Evolutionary conservation across 2,113 vertebrate species (phyloP).

Genomic region (Lophotis ruficrista): DNA sequence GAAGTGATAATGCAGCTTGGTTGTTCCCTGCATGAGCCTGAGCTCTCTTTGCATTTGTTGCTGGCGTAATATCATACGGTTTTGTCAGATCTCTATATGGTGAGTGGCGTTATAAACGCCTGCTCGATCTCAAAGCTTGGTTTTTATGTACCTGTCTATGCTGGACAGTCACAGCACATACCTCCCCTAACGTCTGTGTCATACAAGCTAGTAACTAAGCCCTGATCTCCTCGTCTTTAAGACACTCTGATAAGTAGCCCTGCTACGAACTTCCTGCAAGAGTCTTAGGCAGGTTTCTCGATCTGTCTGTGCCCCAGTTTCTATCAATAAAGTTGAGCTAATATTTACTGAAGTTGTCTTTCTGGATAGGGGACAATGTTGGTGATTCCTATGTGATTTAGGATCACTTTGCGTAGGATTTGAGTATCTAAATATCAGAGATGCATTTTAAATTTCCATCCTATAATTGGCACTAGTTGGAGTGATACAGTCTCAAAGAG

Average conservation of each 20-base stretch:
- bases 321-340: not conserved
- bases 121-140: not conserved
- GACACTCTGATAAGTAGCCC: not conserved
- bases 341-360: not conserved
- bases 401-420: not conserved
- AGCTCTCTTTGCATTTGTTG: not conserved
- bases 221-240: conserved; percentile 1
- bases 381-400: not conserved
- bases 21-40: not conserved
- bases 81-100: not conserved
- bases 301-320: conserved; percentile 48
- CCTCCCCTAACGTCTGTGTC: not conserved
- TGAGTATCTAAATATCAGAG: not conserved
- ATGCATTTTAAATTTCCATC: not conserved
- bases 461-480: not conserved
- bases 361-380: not conserved
- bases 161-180: not conserved
- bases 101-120: not conserved
- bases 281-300: not conserved
- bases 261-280: not conserved
- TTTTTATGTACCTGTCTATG: not conserved
- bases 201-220: not conserved
- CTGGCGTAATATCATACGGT: accelerated
- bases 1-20: not conserved
- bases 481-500: accelerated